Evolutionary conservation across 1,140 invertebrate genomes (phyloP), one percentile per base, ranked within the genome.

Genomic region (Sesamia nonagrioides): DNA sequence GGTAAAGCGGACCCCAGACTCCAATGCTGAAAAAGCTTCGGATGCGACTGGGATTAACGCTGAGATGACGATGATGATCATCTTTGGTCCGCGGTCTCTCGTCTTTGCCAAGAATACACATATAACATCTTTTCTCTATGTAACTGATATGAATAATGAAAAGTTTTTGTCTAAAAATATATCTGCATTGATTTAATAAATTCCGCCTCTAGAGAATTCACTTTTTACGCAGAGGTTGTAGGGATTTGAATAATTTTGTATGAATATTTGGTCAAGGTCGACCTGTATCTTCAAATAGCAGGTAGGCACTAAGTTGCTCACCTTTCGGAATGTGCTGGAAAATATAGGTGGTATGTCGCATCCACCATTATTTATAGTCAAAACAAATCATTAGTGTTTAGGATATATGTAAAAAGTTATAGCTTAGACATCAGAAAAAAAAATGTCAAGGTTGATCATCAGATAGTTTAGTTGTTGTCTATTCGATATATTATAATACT

Each of bases 291-390:
- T 48, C 66, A 27, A 69, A 60, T 60, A 21, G 7, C 21, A n/a
- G 45, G 45, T 40, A 69, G 66, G 21, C 27, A 61, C 35, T 40
- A 33, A 50, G 66, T 69, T 50, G 66, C 45, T 69, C 18, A 69
- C 66, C 66, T 69, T 69, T 69, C 15, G 33, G 40, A 69, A 69
- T 50, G 15, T 66, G 27, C 66, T 48, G 45, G 40, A 48, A 69
- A 68, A 27, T 68, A 54, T 27, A 68, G 37, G 21, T 11, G 9
- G 3, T 71, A 71, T 33, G 33, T 17, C 37, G 50, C 48, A 15
- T 37, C 18, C 7, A 48, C 2, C 0, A 13, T 71, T 71, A 54
- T 71, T 54, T 52, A 48, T 37, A 48, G 33, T 37, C 45, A 71
- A 71, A 52, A 71, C 45, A 71, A 37, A 66, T 42, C 45, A 35